These are phyloP conservation scores for Psilopsiagon aurifrons DNA, from an alignment of 2,113 vertebrate genomes.

Conservation along the genomic window DNA sequence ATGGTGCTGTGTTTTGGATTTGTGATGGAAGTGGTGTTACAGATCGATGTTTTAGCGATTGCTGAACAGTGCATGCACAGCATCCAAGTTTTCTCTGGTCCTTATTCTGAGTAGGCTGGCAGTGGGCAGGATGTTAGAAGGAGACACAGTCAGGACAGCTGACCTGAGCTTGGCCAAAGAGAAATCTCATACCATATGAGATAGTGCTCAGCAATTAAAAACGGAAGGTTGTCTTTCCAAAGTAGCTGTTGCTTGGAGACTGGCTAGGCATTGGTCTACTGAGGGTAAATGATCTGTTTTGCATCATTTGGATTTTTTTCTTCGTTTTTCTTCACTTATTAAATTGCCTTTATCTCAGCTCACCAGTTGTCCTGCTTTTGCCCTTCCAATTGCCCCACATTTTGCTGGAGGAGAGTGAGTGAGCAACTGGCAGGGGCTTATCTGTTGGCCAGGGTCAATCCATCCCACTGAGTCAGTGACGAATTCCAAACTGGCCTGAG, in stretches of 20 bases:
- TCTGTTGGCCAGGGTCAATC: not conserved
- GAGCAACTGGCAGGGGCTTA: not conserved
- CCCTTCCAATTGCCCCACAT: not conserved
- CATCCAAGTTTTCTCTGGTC: not conserved
- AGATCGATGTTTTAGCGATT: not conserved
- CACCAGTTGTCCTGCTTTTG: not conserved
- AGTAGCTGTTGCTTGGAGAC: not conserved
- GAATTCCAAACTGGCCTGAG: not conserved
- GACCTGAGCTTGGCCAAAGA: not conserved
- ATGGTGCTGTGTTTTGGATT: not conserved
- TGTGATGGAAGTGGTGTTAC: not conserved
- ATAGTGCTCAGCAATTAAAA: not conserved
- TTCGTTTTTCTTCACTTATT: not conserved
- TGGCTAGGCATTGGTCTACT: not conserved
- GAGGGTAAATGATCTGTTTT: not conserved
- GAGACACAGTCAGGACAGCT: not conserved
- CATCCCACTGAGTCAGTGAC: not conserved
- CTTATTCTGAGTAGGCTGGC: not conserved
- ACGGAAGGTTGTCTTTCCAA: not conserved
- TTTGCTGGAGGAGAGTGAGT: rapidly evolving
- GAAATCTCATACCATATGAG: not conserved
- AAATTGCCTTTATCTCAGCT: not conserved
- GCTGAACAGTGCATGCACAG: not conserved
- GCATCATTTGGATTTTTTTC: rapidly evolving
- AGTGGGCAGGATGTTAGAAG: not conserved